Evolutionary conservation across 1,140 invertebrate species (phyloP).

Genomic region (Pseudoatta argentina): DNA sequence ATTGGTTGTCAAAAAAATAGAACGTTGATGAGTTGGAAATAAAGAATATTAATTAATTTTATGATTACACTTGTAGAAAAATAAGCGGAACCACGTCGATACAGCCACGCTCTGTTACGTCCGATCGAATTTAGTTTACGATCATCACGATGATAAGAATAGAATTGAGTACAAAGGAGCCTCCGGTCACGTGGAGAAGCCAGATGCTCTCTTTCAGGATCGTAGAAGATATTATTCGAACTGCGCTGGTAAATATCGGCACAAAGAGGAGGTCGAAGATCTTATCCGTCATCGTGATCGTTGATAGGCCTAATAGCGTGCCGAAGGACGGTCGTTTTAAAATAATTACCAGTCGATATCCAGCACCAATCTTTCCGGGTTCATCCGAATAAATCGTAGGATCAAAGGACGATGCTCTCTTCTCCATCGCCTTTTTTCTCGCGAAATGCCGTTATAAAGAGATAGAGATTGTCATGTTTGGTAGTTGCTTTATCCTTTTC

Average conservation of each 20-base stretch:
- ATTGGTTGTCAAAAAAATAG: background rate
- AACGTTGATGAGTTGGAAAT: background rate
- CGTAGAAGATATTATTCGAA: constrained; percentile 72
- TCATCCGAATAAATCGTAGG: constrained; percentile 57
- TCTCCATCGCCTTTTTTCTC: background rate
- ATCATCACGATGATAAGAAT: constrained; percentile 50
- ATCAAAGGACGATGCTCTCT: constrained; percentile 49
- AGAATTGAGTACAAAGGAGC: constrained; percentile 62
- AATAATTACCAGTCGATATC: constrained; percentile 78
- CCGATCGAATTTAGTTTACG: constrained; percentile 19
- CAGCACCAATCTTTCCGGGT: constrained; percentile 62
- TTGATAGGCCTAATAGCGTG: constrained; percentile 76
- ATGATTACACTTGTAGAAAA: background rate
- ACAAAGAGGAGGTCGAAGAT: constrained; percentile 74
- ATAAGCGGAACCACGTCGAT: background rate
- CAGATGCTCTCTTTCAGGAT: constrained; percentile 84
- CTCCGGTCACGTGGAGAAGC: constrained; percentile 77
- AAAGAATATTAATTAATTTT: constrained; percentile 6
- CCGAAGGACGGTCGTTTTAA: constrained; percentile 76
- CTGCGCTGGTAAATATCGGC: constrained; percentile 71
- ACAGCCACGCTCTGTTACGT: constrained; percentile 1
- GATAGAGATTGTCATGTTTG: background rate
- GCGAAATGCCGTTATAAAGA: background rate
- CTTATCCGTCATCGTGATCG: constrained; percentile 77
- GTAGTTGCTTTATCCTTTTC: background rate